Conservation (phyloP, 2,888 invertebrate species). For the Acanthosepion lycidas region DNA sequence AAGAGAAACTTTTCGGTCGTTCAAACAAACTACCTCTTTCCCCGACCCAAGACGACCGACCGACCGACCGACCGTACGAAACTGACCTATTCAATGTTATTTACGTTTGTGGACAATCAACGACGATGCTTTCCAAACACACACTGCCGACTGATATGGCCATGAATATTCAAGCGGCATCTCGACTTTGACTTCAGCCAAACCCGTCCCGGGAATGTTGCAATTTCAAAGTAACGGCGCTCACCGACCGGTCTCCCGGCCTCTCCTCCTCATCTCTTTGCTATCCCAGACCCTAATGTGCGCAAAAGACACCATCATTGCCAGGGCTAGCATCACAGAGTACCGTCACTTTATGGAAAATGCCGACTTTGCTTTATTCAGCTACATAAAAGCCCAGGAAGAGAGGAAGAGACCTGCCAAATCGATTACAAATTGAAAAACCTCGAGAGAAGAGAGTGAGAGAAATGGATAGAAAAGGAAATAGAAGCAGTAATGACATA, state of each 20-base stretch:
- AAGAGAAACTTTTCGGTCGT: background rate
- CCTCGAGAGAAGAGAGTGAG: background rate
- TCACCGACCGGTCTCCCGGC: background rate
- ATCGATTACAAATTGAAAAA: background rate
- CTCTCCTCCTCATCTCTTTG: background rate
- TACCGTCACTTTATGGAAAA: background rate
- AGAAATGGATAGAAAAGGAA: background rate
- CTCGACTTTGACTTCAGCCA: background rate
- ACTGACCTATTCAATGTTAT: background rate
- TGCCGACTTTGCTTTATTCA: background rate
- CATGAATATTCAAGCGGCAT: background rate
- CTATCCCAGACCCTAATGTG: background rate
- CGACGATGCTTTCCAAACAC: background rate
- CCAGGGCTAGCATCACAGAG: background rate
- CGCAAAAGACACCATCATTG: background rate
- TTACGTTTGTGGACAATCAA: slow-evolving; percentile 8
- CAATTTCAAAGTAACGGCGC: background rate
- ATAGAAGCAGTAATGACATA: background rate
- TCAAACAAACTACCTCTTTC: background rate
- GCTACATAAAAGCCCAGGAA: background rate
- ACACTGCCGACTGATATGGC: background rate
- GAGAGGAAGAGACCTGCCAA: background rate
- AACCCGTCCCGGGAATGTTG: background rate
- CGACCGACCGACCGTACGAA: background rate
- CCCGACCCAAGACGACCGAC: background rate